These are phyloP conservation scores for Macrotus californicus DNA, from an alignment of 2,113 vertebrate genomes.

Conservation along the genomic window DNA sequence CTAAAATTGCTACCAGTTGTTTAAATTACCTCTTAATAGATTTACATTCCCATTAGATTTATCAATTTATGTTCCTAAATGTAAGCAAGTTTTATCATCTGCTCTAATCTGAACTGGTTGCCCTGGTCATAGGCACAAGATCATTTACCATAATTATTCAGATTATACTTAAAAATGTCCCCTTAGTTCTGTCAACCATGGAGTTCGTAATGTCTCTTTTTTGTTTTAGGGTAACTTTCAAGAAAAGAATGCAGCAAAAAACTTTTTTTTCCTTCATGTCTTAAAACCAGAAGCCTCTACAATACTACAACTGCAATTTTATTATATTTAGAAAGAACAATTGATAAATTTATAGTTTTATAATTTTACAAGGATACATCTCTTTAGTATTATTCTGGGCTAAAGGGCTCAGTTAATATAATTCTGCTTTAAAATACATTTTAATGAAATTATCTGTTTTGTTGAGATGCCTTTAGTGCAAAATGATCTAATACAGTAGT, in stretches of 20 bases:
- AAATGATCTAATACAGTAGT: not conserved
- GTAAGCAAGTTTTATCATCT: not conserved
- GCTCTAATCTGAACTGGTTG: not conserved
- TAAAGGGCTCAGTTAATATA: not conserved
- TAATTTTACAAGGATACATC: not conserved
- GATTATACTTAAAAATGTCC: not conserved
- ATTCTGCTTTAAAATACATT: slow-evolving; percentile 22
- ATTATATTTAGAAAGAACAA: not conserved
- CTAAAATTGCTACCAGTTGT: not conserved
- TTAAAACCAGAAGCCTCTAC: not conserved
- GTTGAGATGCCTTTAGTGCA: not conserved
- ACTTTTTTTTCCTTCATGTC: not conserved
- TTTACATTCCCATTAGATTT: not conserved
- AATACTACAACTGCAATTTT: not conserved
- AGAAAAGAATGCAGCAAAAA: not conserved
- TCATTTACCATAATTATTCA: not conserved
- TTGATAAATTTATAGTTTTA: not conserved
- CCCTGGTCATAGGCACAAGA: not conserved
- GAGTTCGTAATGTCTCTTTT: not conserved
- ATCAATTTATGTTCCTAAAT: not conserved
- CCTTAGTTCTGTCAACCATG: not conserved
- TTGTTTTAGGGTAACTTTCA: not conserved
- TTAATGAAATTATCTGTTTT: slow-evolving; percentile 28
- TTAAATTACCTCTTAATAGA: not conserved
- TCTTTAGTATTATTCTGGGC: not conserved